Evolutionary conservation across 1,140 invertebrate species (phyloP).

Genomic region (Bactericera cockerelli): DNA sequence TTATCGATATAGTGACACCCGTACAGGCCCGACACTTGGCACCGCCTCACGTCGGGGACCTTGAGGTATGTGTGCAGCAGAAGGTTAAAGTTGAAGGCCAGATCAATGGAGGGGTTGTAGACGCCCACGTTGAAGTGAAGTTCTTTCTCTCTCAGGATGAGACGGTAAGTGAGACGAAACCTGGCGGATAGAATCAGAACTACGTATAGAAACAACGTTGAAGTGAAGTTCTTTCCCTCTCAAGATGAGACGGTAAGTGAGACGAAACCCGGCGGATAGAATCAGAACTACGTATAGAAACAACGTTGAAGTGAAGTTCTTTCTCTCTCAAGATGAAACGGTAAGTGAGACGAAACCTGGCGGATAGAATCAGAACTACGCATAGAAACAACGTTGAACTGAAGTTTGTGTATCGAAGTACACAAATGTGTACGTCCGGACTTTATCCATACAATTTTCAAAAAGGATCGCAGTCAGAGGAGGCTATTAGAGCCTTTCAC

Average conservation of each 20-base stretch:
- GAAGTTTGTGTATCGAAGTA: too few species aligned
- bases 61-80: constrained; percentile 90
- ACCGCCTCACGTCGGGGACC: constrained; percentile 78
- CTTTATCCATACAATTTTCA: too few species aligned
- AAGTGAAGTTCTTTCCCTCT: constrained; percentile 82
- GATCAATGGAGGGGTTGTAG: constrained; percentile 78
- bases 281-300: too few species aligned
- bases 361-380: too few species aligned
- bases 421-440: too few species aligned
- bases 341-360: constrained; percentile 66
- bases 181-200: too few species aligned
- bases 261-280: constrained; percentile 51
- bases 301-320: constrained; percentile 81
- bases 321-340: constrained; percentile 76
- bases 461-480: too few species aligned
- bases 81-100: constrained; percentile 81
- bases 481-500: too few species aligned
- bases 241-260: constrained; percentile 73
- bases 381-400: constrained; percentile 85
- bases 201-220: too few species aligned
- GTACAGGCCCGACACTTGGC: constrained; percentile 78
- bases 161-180: constrained; percentile 68
- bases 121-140: constrained; percentile 81
- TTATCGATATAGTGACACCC: constrained; percentile 87
- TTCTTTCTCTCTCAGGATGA: constrained; percentile 79